phyloP scores from a whole-genome alignment of 2,888 invertebrate species.

The Philopedon plagiatum region DNA sequence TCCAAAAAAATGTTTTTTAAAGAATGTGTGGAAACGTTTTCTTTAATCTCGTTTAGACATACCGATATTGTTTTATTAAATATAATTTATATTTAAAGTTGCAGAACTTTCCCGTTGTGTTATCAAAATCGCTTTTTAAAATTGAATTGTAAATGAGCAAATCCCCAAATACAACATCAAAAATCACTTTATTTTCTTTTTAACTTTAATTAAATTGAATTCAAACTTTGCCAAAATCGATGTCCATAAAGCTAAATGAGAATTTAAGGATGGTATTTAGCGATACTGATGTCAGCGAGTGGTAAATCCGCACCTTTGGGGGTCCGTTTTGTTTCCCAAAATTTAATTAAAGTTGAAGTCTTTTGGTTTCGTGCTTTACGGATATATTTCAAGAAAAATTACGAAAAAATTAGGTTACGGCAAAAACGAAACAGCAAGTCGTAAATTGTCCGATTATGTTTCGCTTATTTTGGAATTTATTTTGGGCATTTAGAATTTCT shows the following conservation, averaged over 20 bases:
- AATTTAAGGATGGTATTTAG: conserved; percentile 32
- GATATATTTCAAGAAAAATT: conserved; percentile 4
- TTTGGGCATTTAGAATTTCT: not conserved
- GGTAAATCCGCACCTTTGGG: conserved; percentile 41
- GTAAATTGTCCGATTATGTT: not conserved
- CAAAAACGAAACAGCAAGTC: not conserved
- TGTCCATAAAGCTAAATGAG: conserved; percentile 36
- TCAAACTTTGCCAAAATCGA: conserved; percentile 9
- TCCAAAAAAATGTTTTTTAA: no score
- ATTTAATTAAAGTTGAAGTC: conserved; percentile 42
- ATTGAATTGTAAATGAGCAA: conserved; percentile 4
- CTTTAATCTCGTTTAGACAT: no score
- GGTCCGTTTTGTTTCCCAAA: conserved; percentile 21
- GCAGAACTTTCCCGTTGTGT: not conserved
- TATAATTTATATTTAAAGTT: no score
- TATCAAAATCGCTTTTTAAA: not conserved
- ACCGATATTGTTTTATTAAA: no score
- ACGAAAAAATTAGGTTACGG: not conserved
- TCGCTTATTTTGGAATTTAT: not conserved
- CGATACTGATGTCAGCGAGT: conserved; percentile 36
- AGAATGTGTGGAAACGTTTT: no score
- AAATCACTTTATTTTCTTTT: conserved; percentile 11
- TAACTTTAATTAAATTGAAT: conserved; percentile 9
- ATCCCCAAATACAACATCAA: conserved; percentile 5
- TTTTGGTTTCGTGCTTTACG: conserved; percentile 3